phyloP scores from a whole-genome alignment of 2,113 vertebrate genomes.

The Danionella cerebrum region DNA sequence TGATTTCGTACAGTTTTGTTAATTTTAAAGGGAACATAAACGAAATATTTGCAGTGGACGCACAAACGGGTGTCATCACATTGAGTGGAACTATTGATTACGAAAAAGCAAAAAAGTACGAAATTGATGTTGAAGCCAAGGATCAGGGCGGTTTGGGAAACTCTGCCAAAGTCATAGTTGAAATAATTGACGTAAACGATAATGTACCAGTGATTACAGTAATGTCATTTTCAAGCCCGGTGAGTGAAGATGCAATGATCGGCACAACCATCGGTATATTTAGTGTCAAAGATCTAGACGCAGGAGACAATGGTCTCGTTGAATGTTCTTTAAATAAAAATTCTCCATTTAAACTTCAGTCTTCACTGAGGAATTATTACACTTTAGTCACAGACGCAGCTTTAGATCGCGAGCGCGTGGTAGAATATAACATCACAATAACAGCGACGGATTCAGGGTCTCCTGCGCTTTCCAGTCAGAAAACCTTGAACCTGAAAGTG shows the following conservation, averaged over 20 bases:
- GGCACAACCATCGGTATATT: slow-evolving; percentile 54
- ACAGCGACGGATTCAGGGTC: slow-evolving; percentile 26
- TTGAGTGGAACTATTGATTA: slow-evolving; percentile 49
- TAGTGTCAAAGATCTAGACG: slow-evolving; percentile 54
- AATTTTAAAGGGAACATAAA: slow-evolving; percentile 33
- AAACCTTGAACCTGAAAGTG: slow-evolving; percentile 47
- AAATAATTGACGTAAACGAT: slow-evolving; percentile 56
- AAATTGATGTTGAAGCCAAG: slow-evolving; percentile 53
- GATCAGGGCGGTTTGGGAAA: slow-evolving; percentile 52
- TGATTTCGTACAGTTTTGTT: slow-evolving; percentile 56
- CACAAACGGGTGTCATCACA: slow-evolving; percentile 49
- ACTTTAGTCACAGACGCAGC: slow-evolving; percentile 30
- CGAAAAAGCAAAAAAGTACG: slow-evolving; percentile 49
- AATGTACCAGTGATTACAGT: slow-evolving; percentile 54
- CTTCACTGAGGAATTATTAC: slow-evolving; percentile 42
- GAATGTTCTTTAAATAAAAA: slow-evolving; percentile 41
- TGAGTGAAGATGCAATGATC: slow-evolving; percentile 48
- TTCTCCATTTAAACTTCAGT: slow-evolving; percentile 31
- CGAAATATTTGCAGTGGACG: slow-evolving; percentile 42
- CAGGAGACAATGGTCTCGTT: slow-evolving; percentile 50
- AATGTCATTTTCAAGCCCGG: slow-evolving; percentile 41
- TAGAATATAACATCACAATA: slow-evolving; percentile 31
- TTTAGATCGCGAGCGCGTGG: slow-evolving; percentile 42
- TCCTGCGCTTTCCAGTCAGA: slow-evolving; percentile 30
- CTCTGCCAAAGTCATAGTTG: slow-evolving; percentile 47